phyloP scores from a whole-genome alignment of 2,797 vertebrate genomes.

The Schizothorax lantsangensis region DNA sequence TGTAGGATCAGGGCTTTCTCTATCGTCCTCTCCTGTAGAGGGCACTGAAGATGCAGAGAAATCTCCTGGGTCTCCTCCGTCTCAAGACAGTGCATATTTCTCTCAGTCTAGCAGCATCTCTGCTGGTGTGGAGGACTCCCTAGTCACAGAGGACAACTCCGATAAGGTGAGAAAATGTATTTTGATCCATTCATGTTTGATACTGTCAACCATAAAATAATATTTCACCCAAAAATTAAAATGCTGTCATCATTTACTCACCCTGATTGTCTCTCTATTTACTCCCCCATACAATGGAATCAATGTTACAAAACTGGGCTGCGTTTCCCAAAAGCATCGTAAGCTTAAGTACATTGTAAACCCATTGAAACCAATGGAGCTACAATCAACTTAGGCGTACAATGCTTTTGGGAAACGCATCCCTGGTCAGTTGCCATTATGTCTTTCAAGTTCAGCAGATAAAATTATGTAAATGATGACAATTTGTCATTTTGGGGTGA shows the following conservation, averaged over 20 bases:
- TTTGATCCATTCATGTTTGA: not conserved
- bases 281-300: not conserved
- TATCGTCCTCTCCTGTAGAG: conserved; percentile 35
- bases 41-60: conserved; percentile 47
- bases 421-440: not conserved
- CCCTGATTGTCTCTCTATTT: not conserved
- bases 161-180: conserved; percentile 27
- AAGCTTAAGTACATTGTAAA: not conserved
- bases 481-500: not conserved
- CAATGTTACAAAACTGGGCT: not conserved
- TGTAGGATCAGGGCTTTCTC: not conserved
- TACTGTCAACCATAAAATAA: not conserved
- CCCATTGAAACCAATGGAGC: not conserved
- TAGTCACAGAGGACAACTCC: not conserved
- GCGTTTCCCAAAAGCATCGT: not conserved
- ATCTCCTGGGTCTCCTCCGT: conserved; percentile 66
- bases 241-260: not conserved
- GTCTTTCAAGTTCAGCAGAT: not conserved
- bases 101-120: conserved; percentile 66
- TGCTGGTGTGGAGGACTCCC: conserved; percentile 35
- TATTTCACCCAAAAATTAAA: not conserved
- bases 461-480: not conserved
- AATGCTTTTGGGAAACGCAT: not conserved
- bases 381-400: not conserved
- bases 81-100: conserved; percentile 74